Base-by-base conservation (phyloP, 2,113 vertebrate species). In the Crocuta crocuta region DNA sequence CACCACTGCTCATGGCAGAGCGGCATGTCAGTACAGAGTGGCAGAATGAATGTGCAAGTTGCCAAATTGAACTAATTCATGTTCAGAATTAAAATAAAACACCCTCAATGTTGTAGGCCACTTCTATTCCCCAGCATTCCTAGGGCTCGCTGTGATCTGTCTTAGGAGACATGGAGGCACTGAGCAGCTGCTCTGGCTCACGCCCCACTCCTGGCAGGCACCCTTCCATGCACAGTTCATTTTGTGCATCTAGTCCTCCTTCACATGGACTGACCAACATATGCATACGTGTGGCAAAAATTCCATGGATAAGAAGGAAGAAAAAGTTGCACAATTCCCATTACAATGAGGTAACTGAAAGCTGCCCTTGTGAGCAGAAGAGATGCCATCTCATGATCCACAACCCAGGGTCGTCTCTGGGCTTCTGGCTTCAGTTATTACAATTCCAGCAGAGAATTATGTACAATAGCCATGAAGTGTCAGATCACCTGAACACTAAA, bases 81-180 rank as follows among this genome's bases (percentile, higher is more conserved):
- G 96, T 97, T 98, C 92, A 97, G 95, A 98, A 98, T 98, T 95
- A 97, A 97, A 98, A 97, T 97, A 95, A 97, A 98, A 98, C 97
- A 98, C 97, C 94, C 97, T 96, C 94, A 66, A 81, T 96, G 92
- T 93, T 90, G 65, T 94, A 88, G 97, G 97, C 92, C 96, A 97
- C 97, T 97, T 97, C 83, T 94, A 92, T 94, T 97, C 90, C 95
- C 28, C 89, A 94, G 92, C 43, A 92, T 94, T 96, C 94, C 95
- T 81, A 82, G 90, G 79, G 97, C 84, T 96, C 94, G 70, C 97
- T 93, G 70, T 74, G 90, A 95, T 96, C 83, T 66, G 58, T 93
- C 86, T 71, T 91, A 63, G 61, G 91, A 94, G 80, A 87, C 78
- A 53, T 48, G 16, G 45, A 92, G 86, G 43, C 89, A 96, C 4